These are phyloP conservation scores for Erythrocercus mccallii DNA, from an alignment of 2,113 vertebrate genomes.

Conservation along the genomic window DNA sequence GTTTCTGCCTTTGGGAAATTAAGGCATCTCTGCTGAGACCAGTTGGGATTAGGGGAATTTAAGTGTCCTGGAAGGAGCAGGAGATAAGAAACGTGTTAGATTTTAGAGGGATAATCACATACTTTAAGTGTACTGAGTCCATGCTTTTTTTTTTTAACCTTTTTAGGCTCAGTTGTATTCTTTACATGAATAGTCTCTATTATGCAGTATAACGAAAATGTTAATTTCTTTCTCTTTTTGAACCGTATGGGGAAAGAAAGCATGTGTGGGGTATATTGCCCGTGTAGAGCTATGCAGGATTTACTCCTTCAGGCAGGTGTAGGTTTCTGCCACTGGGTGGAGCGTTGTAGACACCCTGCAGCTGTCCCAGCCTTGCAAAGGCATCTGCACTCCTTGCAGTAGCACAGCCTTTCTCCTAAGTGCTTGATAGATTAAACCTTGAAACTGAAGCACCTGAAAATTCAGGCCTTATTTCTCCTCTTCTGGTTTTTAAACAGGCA, in stretches of 20 bases:
- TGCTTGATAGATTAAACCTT: background rate
- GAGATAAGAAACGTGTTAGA: background rate
- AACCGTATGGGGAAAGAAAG: background rate
- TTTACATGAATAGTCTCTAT: background rate
- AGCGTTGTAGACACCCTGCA: background rate
- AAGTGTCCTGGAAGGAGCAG: background rate
- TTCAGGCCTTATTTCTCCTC: background rate
- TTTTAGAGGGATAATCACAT: background rate
- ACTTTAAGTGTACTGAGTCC: background rate
- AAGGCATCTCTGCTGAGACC: background rate
- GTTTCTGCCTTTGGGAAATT: background rate
- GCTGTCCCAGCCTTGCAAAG: accelerated
- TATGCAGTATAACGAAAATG: background rate
- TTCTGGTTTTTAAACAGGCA: background rate
- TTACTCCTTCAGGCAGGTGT: background rate
- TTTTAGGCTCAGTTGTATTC: background rate
- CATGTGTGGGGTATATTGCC: accelerated
- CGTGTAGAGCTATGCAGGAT: accelerated
- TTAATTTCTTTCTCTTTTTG: background rate
- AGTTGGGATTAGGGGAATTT: background rate
- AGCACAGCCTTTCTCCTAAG: background rate
- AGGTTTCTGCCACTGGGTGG: constrained; percentile 27
- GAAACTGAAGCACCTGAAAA: background rate
- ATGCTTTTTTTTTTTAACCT: background rate
- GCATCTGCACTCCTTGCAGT: accelerated